Conservation (phyloP, 2,113 vertebrate genomes). For the Donacobius atricapilla region DNA sequence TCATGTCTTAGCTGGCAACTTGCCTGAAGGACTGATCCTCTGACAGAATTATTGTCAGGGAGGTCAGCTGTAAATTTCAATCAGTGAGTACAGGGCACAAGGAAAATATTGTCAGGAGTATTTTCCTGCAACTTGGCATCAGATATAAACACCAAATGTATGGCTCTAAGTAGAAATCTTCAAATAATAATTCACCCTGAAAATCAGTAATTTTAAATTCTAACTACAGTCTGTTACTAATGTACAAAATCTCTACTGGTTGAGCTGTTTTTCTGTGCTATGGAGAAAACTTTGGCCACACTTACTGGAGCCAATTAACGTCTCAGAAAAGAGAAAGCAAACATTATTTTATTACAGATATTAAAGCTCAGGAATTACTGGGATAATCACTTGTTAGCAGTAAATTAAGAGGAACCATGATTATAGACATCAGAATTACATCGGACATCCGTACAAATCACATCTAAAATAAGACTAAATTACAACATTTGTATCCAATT, state of each 20-base stretch:
- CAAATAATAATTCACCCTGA: conserved; percentile 3
- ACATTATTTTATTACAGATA: conserved; percentile 7
- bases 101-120: conserved; percentile 26
- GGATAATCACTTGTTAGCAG: neutral
- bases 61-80: conserved; percentile 49
- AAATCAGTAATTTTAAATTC: neutral
- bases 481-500: neutral
- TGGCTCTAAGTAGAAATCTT: neutral
- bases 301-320: neutral
- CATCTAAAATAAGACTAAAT: neutral
- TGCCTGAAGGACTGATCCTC: neutral
- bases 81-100: conserved; percentile 8
- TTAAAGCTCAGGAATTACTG: neutral
- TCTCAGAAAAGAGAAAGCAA: neutral
- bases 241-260: neutral
- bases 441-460: neutral
- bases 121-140: conserved; percentile 20
- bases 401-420: neutral
- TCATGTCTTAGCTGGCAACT: conserved; percentile 31
- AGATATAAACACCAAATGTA: neutral
- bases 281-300: neutral
- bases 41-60: conserved; percentile 35
- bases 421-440: neutral
- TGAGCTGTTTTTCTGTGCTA: neutral
- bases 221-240: neutral